Conservation (phyloP, 2,888 invertebrate genomes). For the Cecidostiba fungosa region DNA sequence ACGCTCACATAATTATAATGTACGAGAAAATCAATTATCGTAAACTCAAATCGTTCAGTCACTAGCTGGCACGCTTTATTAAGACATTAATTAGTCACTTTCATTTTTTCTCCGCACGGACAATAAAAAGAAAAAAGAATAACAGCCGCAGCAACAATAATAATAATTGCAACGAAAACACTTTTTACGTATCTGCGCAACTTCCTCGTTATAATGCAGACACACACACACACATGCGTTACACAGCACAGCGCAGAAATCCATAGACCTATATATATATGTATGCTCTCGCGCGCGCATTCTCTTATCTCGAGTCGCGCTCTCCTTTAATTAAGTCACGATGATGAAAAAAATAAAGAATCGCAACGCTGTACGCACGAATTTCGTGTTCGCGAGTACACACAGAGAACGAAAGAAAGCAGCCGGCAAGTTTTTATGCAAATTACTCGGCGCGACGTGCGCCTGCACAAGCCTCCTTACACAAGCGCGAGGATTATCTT, state of each 20-base stretch:
- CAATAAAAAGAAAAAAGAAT: not conserved
- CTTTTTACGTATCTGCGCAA: not conserved
- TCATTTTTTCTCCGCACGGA: slow-evolving; percentile 12
- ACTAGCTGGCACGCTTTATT: slow-evolving; percentile 10
- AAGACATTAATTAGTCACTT: slow-evolving; percentile 38
- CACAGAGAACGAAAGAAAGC: slow-evolving; percentile 38
- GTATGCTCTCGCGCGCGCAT: not conserved
- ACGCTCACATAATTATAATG: not conserved
- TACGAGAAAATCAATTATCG: slow-evolving; percentile 14
- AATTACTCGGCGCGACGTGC: not conserved
- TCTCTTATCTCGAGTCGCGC: slow-evolving; percentile 15
- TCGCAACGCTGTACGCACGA: slow-evolving; percentile 12
- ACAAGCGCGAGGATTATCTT: slow-evolving; percentile 47
- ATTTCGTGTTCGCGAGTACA: slow-evolving; percentile 37
- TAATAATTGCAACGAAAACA: slow-evolving; percentile 37
- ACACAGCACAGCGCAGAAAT: not conserved
- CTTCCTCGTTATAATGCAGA: slow-evolving; percentile 42
- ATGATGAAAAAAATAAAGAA: slow-evolving; percentile 14
- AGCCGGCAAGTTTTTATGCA: slow-evolving; percentile 36
- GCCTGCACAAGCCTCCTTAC: slow-evolving; percentile 34
- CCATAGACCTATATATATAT: not conserved
- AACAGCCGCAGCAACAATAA: slow-evolving; percentile 1
- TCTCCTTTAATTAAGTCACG: slow-evolving; percentile 48
- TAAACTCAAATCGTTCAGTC: slow-evolving; percentile 5
- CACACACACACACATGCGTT: not conserved